These are phyloP conservation scores for Notiomystis cincta DNA, from an alignment of 2,113 vertebrate genomes.

Conservation along the genomic window DNA sequence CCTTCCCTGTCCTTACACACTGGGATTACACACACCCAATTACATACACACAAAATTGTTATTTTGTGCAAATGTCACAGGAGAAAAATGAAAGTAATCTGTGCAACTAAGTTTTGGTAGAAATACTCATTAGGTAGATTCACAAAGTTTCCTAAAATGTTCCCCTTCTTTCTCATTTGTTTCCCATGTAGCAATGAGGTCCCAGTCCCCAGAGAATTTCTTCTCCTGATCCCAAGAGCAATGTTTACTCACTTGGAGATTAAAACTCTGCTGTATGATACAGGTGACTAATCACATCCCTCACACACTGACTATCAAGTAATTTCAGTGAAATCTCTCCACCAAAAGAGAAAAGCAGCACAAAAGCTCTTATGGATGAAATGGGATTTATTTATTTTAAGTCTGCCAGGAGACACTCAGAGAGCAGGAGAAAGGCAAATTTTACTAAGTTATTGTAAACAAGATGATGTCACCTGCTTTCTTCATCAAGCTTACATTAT, in stretches of 20 bases:
- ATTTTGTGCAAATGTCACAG: background rate
- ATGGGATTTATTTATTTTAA: background rate
- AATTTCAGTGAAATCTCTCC: background rate
- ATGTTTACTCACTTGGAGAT: background rate
- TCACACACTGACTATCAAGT: background rate
- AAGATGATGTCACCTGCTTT: background rate
- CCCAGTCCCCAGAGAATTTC: background rate
- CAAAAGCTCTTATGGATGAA: background rate
- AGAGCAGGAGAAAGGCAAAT: background rate
- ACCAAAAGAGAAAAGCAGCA: background rate
- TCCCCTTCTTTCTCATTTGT: background rate
- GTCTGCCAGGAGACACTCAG: background rate
- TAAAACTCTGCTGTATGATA: background rate
- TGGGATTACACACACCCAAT: fast-evolving
- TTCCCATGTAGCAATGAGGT: background rate
- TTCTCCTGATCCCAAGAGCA: background rate
- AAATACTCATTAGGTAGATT: background rate
- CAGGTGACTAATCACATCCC: background rate
- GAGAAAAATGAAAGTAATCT: background rate
- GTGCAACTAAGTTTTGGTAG: background rate
- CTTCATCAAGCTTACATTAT: background rate
- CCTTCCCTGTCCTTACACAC: background rate
- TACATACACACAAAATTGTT: too few species aligned
- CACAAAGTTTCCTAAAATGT: background rate
- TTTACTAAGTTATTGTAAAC: background rate